Percentiles rank a stretch among this genome's conserved stretches.
These are phyloP conservation scores for Leptinotarsa peninsularis DNA, from an alignment of 2,888 invertebrate genomes.

Conservation along the genomic window DNA sequence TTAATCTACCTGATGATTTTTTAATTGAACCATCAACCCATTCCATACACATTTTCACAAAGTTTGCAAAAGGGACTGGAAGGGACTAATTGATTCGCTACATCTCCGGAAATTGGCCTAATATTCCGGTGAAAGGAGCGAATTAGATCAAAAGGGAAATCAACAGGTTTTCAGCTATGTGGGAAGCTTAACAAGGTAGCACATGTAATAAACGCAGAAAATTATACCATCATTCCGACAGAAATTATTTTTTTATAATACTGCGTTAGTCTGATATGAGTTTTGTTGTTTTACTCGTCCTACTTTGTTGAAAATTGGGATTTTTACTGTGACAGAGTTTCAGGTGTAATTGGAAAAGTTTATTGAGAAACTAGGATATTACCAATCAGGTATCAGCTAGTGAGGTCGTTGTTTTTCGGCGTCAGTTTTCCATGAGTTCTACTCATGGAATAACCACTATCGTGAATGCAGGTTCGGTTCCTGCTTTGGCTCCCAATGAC, in stretches of 20 bases:
- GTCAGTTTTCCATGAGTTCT: too few species aligned
- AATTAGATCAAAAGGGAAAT: constrained; percentile 2
- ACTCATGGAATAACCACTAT: too few species aligned
- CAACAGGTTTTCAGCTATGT: constrained; percentile 7
- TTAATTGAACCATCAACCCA: neutral
- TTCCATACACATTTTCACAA: neutral
- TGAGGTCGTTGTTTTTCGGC: too few species aligned
- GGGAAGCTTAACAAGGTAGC: neutral
- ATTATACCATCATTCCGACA: neutral
- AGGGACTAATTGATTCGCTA: constrained; percentile 7
- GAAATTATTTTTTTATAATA: neutral
- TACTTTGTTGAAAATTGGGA: too few species aligned
- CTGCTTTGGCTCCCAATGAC: too few species aligned
- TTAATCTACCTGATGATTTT: neutral
- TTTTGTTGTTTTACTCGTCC: neutral
- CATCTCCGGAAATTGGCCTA: constrained; percentile 9
- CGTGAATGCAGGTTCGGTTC: too few species aligned
- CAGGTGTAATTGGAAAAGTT: too few species aligned
- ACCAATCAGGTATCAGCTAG: too few species aligned
- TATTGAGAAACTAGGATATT: too few species aligned
- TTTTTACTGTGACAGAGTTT: too few species aligned
- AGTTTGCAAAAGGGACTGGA: constrained; percentile 1
- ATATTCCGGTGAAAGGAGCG: constrained; percentile 1
- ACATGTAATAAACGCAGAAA: neutral
- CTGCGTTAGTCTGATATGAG: neutral